Evolutionary conservation across 2,113 vertebrate species (phyloP).

Genomic region (Actenoides hombroni): DNA sequence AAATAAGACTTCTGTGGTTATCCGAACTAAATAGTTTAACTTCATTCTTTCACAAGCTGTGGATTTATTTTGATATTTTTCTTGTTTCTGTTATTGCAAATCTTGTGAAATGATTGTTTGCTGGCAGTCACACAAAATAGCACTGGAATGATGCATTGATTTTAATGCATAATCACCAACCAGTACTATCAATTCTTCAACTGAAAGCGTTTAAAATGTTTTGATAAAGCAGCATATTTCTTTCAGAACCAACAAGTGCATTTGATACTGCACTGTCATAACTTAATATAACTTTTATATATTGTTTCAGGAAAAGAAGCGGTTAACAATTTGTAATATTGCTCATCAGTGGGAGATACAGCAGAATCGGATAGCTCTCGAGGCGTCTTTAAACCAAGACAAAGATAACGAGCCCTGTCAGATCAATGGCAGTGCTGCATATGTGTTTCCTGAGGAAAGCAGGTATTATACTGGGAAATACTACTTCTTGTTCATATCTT

Average conservation of each 20-base stretch:
- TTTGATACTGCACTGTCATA: neutral
- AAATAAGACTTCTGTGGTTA: neutral
- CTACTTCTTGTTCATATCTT: neutral
- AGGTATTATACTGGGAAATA: constrained; percentile 73
- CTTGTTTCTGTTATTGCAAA: neutral
- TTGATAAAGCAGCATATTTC: neutral
- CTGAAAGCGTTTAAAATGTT: neutral
- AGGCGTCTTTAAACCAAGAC: constrained; percentile 75
- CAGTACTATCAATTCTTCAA: neutral
- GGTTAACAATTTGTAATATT: constrained; percentile 88
- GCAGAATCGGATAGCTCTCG: constrained; percentile 64
- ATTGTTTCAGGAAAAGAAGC: constrained; percentile 88
- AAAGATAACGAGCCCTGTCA: constrained; percentile 82
- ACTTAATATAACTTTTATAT: neutral
- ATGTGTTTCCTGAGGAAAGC: constrained; percentile 85
- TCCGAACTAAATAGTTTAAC: neutral
- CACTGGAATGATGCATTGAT: neutral
- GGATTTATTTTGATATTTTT: neutral
- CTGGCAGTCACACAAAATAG: neutral
- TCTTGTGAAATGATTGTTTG: neutral
- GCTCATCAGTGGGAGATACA: constrained; percentile 92
- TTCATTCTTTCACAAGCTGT: neutral
- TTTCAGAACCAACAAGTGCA: neutral
- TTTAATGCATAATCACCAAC: neutral
- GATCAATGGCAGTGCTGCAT: constrained; percentile 77